Percentiles rank a stretch among this genome's conserved stretches.
Conservation (phyloP, 2,797 vertebrate genomes). For the Thaleichthys pacificus region DNA sequence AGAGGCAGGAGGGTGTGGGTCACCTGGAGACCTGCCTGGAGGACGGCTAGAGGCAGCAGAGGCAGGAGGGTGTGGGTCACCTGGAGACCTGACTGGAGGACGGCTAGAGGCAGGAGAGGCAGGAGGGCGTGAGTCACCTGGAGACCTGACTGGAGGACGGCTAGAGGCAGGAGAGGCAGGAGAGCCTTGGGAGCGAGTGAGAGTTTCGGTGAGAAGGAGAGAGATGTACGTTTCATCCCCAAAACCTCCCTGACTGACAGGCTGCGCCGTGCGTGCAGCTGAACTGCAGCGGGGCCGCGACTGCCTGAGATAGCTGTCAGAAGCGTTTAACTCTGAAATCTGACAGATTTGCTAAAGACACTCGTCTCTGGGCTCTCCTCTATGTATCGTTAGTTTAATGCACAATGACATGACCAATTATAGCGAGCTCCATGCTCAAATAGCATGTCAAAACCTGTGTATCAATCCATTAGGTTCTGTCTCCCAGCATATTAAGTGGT, state of each 20-base stretch:
- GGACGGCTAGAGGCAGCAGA: too few relatives aligned
- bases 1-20: too few relatives aligned
- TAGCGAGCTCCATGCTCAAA: slow-evolving; percentile 89
- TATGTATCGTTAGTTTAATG: slow-evolving; percentile 92
- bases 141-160: too few relatives aligned
- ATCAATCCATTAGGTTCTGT: slow-evolving; percentile 87
- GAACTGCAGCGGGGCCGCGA: slow-evolving; percentile 69
- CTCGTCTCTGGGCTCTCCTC: slow-evolving; percentile 86
- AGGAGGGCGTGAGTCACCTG: too few relatives aligned
- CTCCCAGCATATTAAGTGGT: slow-evolving; percentile 85
- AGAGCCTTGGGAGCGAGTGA: slow-evolving; percentile 8
- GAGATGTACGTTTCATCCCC: slow-evolving; percentile 44
- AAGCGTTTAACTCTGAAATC: slow-evolving; percentile 83
- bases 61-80: not conserved
- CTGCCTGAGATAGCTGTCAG: slow-evolving; percentile 79
- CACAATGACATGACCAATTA: slow-evolving; percentile 93
- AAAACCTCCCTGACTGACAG: slow-evolving; percentile 50
- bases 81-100: not conserved
- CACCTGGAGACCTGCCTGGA: too few relatives aligned
- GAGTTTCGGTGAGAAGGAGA: slow-evolving; percentile 18
- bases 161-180: not conserved
- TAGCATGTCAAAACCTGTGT: slow-evolving; percentile 94
- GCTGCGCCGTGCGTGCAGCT: slow-evolving; percentile 48
- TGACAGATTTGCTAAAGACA: slow-evolving; percentile 90
- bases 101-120: too few relatives aligned